Conservation (phyloP, 2,888 invertebrate genomes). For the Drosophila conformis region DNA sequence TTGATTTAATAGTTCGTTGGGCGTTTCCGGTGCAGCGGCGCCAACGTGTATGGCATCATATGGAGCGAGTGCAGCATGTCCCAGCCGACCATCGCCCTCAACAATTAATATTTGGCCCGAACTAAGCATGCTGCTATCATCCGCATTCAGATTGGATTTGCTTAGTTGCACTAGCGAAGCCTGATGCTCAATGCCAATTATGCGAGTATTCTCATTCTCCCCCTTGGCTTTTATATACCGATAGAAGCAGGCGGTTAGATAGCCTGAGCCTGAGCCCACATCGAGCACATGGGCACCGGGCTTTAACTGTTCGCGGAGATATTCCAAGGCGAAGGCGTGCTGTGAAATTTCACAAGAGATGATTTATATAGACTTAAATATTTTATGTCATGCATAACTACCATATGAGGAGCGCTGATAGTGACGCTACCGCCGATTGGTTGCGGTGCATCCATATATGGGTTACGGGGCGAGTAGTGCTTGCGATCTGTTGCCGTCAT, state of each 20-base stretch:
- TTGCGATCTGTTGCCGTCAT: slow-evolving; percentile 94
- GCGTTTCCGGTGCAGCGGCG: slow-evolving; percentile 92
- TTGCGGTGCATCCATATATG: slow-evolving; percentile 96
- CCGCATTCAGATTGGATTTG: slow-evolving; percentile 90
- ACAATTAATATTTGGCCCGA: slow-evolving; percentile 88
- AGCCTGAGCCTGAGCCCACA: slow-evolving; percentile 97
- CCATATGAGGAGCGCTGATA: slow-evolving; percentile 98
- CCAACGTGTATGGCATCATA: slow-evolving; percentile 98
- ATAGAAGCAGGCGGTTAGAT: slow-evolving; percentile 96
- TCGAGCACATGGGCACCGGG: slow-evolving; percentile 93
- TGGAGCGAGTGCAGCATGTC: slow-evolving; percentile 90
- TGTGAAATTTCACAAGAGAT: neutral
- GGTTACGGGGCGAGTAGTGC: slow-evolving; percentile 90
- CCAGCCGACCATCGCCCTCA: slow-evolving; percentile 96
- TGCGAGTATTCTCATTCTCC: slow-evolving; percentile 85
- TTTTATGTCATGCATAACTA: slow-evolving; percentile 81
- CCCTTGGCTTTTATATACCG: slow-evolving; percentile 89
- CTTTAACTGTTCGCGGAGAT: slow-evolving; percentile 90
- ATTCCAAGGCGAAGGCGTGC: slow-evolving; percentile 97
- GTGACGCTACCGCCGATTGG: slow-evolving; percentile 97
- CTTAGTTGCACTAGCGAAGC: slow-evolving; percentile 91
- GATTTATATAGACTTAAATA: neutral
- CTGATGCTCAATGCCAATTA: slow-evolving; percentile 96
- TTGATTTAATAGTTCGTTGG: slow-evolving; percentile 88
- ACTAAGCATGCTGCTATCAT: slow-evolving; percentile 89